Base-by-base conservation (phyloP, 1,140 invertebrate species). In the Formica selysi region DNA sequence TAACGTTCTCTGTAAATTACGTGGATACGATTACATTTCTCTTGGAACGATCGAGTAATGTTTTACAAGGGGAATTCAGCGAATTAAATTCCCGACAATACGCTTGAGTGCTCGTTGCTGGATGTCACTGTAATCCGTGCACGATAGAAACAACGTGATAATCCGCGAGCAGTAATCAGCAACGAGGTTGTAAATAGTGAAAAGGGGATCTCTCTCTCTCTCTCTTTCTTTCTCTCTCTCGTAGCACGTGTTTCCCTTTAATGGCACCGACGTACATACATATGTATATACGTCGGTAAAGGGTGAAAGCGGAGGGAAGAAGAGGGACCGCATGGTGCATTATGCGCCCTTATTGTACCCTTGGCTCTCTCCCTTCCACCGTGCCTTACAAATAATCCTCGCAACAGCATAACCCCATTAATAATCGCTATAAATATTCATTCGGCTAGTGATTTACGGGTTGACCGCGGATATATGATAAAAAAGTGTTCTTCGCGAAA, bases 391-490 rank as follows among this genome's bases (percentile, higher is more conserved):
- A 91, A 92, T 91, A 92, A 92, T 92, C 90, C 91, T 87, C 81
- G 68, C 79, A 89, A 91, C 92, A 89, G 76, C 76, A 68, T 89
- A 91, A 89, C 85, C 85, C 92, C 92, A 92, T 92, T 92, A 92
- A 92, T 92, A 92, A 92, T 90, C 89, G 73, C 91, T 86, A 92
- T 92, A 92, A 92, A 92, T 92, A 92, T 92, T 92, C 91, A 92
- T 92, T 89, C 88, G 67, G 76, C 74, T 85, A 83, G 61, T 92
- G 90, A 92, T 92, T 92, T 92, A 92, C 90, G 87, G 79, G 64
- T 85, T 89, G 84, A 79, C 70, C 64, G 79, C 48, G 41, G 71
- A 68, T 80, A 70, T 48, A 86, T 85, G 87, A 84, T 84, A 88
- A 87, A 65, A 79, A 64, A 36, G 32, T 59, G 44, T 81, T 86